Base-by-base conservation (phyloP, 2,888 invertebrate genomes). In the Heteromyza rotundicornis region DNA sequence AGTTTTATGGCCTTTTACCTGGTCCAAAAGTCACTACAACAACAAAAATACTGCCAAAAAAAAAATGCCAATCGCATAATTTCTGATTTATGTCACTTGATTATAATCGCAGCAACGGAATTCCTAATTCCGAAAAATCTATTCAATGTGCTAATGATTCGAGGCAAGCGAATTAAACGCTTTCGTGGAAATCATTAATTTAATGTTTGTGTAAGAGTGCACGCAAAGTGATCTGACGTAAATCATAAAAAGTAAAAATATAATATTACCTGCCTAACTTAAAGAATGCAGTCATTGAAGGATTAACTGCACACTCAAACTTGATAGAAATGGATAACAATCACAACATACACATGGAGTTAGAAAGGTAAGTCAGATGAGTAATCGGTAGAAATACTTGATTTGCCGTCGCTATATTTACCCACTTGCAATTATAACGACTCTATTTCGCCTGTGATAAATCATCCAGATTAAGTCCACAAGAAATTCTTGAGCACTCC, bases 251-350 rank as follows among this genome's bases (percentile, higher is more conserved):
- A 47, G n/a, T 16, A 47, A 7, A 47, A 47, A 47, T 47, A 10
- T 53, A 22, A 24, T 8, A 32, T 32, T 12, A 32, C 40, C 14
- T 32, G 32, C 32, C n/a, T n/a, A 32, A 32, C 5, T 32, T 32
- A 32, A 32, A 32, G 32, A 32, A 32, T 32, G 12, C 32, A 32
- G 12, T 12, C 7, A 32, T 32, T 32, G 32, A 32, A 32, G 32
- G 32, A 32, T 32, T 32, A 32, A 32, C 32, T 32, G 32, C 7
- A 32, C 7, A 5, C 32, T 32, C 32, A 32, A 12, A n/a, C n/a
- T n/a, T n/a, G n/a, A n/a, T n/a, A n/a, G n/a, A 61, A 57, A 76
- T 76, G 75, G 75, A 76, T 77, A 77, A 66, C 52, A 69, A 50
- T 67, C 62, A 72, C 69, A 67, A 73, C 51, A 36, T 73, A 62